These are phyloP conservation scores for Pseudomyrmex sp. DNA, from an alignment of 1,140 invertebrate genomes.

Conservation along the genomic window DNA sequence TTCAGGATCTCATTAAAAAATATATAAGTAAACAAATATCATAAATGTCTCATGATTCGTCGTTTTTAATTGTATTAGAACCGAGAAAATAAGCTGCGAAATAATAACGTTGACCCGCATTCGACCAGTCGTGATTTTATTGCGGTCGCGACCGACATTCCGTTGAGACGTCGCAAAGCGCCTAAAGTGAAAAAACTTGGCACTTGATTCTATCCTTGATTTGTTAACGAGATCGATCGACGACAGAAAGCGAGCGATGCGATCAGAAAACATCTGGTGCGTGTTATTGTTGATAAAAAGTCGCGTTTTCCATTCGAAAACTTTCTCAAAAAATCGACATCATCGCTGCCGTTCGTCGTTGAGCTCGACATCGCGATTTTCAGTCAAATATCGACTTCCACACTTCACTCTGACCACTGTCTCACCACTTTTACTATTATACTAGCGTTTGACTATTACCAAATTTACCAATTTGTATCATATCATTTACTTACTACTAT, in stretches of 20 bases:
- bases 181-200: constrained; percentile 39
- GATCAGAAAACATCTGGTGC: constrained; percentile 1
- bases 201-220: constrained; percentile 47
- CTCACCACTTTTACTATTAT: constrained; percentile 71
- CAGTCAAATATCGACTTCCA: constrained; percentile 81
- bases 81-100: neutral
- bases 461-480: constrained; percentile 71
- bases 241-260: constrained; percentile 51
- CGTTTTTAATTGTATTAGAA: neutral
- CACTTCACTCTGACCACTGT: constrained; percentile 82
- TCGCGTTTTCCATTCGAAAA: too few species aligned
- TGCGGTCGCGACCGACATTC: constrained; percentile 7
- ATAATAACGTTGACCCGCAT: constrained; percentile 40
- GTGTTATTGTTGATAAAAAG: too few species aligned
- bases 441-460: constrained; percentile 66
- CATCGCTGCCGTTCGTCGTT: constrained; percentile 60
- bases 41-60: too few species aligned
- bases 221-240: constrained; percentile 64
- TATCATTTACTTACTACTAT: constrained; percentile 71
- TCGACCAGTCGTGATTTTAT: constrained; percentile 32
- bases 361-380: constrained; percentile 64
- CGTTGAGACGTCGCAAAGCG: constrained; percentile 43
- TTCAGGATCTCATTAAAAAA: too few species aligned
- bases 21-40: too few species aligned
- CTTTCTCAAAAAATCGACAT: neutral